Evolutionary conservation across 1,140 invertebrate species (phyloP), one percentile per base, ranked within the genome.

Genomic region (Leucophenga varia): DNA sequence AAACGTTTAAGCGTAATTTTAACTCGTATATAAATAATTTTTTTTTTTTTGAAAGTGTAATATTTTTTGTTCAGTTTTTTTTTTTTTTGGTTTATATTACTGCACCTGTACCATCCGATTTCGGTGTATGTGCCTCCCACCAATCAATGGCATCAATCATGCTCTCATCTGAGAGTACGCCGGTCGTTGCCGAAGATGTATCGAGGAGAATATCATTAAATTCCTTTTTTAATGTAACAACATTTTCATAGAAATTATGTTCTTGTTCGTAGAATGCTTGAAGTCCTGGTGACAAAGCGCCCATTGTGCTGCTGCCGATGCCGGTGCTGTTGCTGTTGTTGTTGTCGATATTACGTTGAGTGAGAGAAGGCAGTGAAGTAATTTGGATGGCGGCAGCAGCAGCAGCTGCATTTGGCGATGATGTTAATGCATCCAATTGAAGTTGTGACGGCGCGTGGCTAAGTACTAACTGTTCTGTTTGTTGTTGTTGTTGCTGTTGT

Each of bases 101-200:
- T 8, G 45, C 20, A 9, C 49, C 37, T 3, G 52, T 52, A 25
- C 21, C 48, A 49, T 77, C 74, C 1, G 65, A 69, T 46, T 74
- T 69, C 28, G 71, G 68, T 3, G 71, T 72, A 10, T 77, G 76
- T 10, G 77, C 75, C 47, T 79, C 77, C 78, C 78, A 79, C 78
- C 78, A 79, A 20, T 77, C 76, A 43, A 79, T 76, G 30, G 76
- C 74, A 48, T 79, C 72, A 37, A 77, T 75, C 63, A 78, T 76
- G 41, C 68, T 67, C 47, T 77, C 72, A 12, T 77, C 74, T 22
- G 72, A 72, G 4, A 77, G 46, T 18, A 50, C 59, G 41, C 59
- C 52, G 1, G 54, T 43, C 1, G 49, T 49, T 34, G 54, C 37
- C 18, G 49, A 47, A 1, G 65, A 32, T 3, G 49, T 51, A 47